A percentile compares a stretch with the other conserved stretches of the same genome.
Conservation (phyloP, 2,797 vertebrate species). For the Avahi laniger region DNA sequence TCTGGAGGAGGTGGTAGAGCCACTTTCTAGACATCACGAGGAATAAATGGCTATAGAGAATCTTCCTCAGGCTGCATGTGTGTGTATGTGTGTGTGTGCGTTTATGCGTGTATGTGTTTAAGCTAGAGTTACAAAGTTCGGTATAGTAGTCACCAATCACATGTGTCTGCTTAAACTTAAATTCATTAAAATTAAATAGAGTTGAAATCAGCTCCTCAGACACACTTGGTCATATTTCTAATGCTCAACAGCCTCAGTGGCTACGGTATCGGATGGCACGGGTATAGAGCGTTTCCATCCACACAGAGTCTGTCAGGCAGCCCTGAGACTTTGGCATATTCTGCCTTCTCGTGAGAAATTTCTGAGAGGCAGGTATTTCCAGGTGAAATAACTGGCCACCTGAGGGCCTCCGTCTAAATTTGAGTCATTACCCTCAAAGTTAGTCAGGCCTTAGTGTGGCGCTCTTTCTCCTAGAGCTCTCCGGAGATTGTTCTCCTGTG, state of each 20-base stretch:
- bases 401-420: background rate
- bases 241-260: background rate
- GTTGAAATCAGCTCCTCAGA: background rate
- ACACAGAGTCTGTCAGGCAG: background rate
- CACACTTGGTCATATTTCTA: background rate
- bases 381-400: background rate
- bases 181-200: background rate
- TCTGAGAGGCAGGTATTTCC: background rate
- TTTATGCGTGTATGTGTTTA: background rate
- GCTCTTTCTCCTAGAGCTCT: background rate
- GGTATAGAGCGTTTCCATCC: background rate
- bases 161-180: background rate
- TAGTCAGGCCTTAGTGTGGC: rapidly evolving
- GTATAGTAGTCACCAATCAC: background rate
- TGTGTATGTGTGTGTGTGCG: too few species aligned
- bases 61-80: background rate
- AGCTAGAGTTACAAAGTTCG: background rate
- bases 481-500: too few species aligned
- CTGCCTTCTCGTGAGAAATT: background rate
- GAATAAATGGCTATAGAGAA: background rate
- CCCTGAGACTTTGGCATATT: background rate
- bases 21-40: background rate
- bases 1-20: background rate
- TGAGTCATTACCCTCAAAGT: background rate
- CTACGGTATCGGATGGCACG: rapidly evolving